phyloP scores from a whole-genome alignment of 2,888 invertebrate species.

The Cephus runcator region DNA sequence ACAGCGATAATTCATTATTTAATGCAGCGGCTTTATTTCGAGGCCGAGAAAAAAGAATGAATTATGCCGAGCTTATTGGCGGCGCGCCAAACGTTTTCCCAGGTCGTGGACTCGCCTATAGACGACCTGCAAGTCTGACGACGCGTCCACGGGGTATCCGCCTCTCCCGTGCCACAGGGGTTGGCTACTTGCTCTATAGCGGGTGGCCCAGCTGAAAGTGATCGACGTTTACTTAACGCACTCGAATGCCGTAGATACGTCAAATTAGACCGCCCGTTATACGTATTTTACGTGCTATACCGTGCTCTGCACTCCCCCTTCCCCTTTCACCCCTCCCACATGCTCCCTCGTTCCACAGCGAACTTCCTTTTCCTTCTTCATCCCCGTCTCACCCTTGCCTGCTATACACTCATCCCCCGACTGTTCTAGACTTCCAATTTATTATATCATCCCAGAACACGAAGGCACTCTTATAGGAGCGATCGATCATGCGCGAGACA shows the following conservation, averaged over 20 bases:
- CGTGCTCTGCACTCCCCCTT: neutral
- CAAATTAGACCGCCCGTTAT: neutral
- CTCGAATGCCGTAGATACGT: neutral
- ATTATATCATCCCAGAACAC: neutral
- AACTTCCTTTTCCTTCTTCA: neutral
- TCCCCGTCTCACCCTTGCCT: neutral
- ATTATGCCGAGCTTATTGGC: constrained; percentile 48
- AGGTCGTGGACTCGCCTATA: constrained; percentile 7
- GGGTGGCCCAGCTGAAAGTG: neutral
- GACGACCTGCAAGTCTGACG: neutral
- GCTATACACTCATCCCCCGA: neutral
- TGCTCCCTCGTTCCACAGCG: neutral
- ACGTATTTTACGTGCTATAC: neutral
- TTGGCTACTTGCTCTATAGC: neutral
- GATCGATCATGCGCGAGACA: constrained; percentile 1
- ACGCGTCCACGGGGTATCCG: neutral
- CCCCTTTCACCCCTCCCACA: neutral
- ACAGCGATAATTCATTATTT: constrained; percentile 23
- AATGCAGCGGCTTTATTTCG: constrained; percentile 17
- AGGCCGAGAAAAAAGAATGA: constrained; percentile 32
- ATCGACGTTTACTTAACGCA: neutral
- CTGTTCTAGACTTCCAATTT: neutral
- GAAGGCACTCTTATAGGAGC: neutral
- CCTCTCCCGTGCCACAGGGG: neutral
- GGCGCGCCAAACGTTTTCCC: constrained; percentile 47